A percentile compares a stretch with the other conserved stretches of the same genome.
Conservation (phyloP, 2,888 invertebrate species). For the Drosophila histrio region DNA sequence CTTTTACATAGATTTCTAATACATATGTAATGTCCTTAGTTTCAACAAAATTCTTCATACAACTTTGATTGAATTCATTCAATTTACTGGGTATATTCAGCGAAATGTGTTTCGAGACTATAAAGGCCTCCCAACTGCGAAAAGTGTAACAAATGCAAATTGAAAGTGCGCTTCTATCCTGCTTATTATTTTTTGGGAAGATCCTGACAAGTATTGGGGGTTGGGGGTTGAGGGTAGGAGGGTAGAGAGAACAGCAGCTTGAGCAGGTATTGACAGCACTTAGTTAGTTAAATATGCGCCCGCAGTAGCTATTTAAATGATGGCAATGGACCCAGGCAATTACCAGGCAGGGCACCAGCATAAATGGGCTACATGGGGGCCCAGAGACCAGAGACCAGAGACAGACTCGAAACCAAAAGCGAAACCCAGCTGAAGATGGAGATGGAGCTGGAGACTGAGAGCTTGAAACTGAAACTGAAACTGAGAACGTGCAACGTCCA, state of each 20-base stretch:
- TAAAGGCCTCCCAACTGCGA: neutral
- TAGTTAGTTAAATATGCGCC: slow-evolving; percentile 70
- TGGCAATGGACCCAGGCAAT: slow-evolving; percentile 59
- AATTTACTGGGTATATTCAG: slow-evolving; percentile 6
- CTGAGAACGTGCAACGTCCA: slow-evolving; percentile 45
- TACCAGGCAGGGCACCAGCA: slow-evolving; percentile 59
- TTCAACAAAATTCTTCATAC: neutral
- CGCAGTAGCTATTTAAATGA: slow-evolving; percentile 78
- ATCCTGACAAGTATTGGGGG: neutral
- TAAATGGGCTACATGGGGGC: slow-evolving; percentile 63
- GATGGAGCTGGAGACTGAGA: neutral
- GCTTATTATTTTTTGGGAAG: neutral
- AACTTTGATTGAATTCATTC: neutral
- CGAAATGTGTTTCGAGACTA: too few species aligned
- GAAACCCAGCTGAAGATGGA: neutral
- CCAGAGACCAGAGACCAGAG: neutral
- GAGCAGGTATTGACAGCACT: slow-evolving; percentile 58
- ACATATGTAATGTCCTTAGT: neutral
- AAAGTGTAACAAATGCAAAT: slow-evolving; percentile 61
- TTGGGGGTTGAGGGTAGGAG: too few species aligned
- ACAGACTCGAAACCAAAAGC: neutral
- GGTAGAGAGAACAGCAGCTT: neutral
- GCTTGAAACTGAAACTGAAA: neutral
- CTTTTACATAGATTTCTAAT: neutral
- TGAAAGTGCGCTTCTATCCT: slow-evolving; percentile 2